These are phyloP conservation scores for Eulithis testata DNA, from an alignment of 2,888 invertebrate species.

Conservation along the genomic window DNA sequence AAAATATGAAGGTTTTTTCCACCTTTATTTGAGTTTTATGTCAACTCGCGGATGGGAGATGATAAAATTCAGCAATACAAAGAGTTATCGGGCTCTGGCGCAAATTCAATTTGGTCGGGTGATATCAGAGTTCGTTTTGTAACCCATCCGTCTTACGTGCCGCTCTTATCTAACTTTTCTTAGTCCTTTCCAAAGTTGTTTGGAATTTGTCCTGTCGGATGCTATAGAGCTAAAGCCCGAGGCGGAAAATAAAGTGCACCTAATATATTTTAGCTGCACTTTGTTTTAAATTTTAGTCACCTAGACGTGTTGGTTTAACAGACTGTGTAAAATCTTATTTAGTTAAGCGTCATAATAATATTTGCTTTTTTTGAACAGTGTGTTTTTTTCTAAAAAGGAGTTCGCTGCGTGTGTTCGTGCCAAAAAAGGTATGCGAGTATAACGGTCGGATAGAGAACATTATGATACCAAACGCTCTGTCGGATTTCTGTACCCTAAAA, in stretches of 20 bases:
- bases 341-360: no score
- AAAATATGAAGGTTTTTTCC: constrained; percentile 40
- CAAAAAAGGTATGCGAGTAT: no score
- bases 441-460: no score
- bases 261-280: not conserved
- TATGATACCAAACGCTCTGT: no score
- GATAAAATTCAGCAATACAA: constrained; percentile 55
- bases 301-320: no score
- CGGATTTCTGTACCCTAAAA: not conserved
- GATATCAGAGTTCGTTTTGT: constrained; percentile 37
- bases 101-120: constrained; percentile 50
- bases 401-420: no score
- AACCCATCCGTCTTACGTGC: constrained; percentile 42
- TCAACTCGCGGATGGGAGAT: constrained; percentile 41
- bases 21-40: constrained; percentile 51
- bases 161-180: constrained; percentile 36
- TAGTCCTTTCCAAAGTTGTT: constrained; percentile 37
- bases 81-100: constrained; percentile 48
- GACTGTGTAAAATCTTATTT: no score
- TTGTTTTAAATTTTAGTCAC: not conserved
- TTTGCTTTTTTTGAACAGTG: no score
- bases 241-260: constrained; percentile 4
- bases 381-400: no score
- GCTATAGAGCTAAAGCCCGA: constrained; percentile 7
- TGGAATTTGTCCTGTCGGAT: constrained; percentile 29